These are phyloP conservation scores for Agrochola circellaris DNA, from an alignment of 2,888 invertebrate species.

Conservation along the genomic window DNA sequence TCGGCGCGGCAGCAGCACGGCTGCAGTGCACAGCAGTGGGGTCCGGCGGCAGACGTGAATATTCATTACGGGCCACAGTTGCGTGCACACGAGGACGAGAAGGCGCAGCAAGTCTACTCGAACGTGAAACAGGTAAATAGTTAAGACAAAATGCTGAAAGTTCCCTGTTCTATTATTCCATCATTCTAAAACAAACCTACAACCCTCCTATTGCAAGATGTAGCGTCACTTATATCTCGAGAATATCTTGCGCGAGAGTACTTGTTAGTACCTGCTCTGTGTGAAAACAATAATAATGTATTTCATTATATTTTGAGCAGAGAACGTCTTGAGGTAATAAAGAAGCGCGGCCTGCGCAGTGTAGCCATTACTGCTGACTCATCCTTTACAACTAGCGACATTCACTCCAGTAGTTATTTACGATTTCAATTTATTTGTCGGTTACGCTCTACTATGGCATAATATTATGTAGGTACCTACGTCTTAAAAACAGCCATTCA, in stretches of 20 bases:
- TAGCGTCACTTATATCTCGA: too few species aligned
- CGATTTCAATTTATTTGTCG: neutral
- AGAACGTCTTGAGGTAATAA: neutral
- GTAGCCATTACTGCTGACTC: constrained; percentile 21
- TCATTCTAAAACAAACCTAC: too few species aligned
- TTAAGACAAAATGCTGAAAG: too few species aligned
- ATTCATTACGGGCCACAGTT: neutral
- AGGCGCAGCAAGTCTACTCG: neutral
- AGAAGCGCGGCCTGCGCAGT: neutral
- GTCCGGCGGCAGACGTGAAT: neutral
- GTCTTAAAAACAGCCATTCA: neutral
- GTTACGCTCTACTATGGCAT: too few species aligned
- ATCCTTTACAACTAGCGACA: constrained; percentile 22
- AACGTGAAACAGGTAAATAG: neutral
- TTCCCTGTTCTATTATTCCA: too few species aligned
- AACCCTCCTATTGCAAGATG: too few species aligned
- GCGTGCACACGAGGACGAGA: neutral
- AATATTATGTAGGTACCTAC: neutral
- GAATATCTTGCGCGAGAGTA: neutral
- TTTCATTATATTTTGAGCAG: constrained; percentile 1
- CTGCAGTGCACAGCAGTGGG: neutral
- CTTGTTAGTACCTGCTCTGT: neutral
- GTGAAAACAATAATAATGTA: constrained; percentile 15
- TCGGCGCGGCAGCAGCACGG: neutral
- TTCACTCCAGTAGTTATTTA: constrained; percentile 9